Percentiles rank a stretch among this genome's conserved stretches.
Conservation (phyloP, 2,888 invertebrate genomes). For the Melanotus villosus region DNA sequence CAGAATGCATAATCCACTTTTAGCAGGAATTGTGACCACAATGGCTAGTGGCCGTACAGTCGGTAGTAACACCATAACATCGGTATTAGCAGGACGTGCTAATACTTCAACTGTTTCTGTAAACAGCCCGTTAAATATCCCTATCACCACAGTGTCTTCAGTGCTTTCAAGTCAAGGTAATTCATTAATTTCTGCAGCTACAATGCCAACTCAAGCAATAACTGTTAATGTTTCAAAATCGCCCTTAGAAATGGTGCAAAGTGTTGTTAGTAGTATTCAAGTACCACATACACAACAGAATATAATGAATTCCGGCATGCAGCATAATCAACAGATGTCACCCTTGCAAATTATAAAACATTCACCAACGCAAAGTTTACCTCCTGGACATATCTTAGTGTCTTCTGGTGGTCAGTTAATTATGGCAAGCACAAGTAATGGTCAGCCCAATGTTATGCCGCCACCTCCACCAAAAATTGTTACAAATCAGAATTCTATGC, state of each 20-base stretch:
- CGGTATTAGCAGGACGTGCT: conserved; percentile 82
- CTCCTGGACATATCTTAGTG: conserved; percentile 81
- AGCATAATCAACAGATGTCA: conserved; percentile 64
- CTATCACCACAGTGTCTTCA: conserved; percentile 66
- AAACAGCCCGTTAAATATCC: conserved; percentile 70
- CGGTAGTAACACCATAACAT: conserved; percentile 86
- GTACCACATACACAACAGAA: conserved; percentile 68
- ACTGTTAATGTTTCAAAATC: conserved; percentile 71
- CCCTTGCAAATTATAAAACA: conserved; percentile 68
- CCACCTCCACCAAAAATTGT: conserved; percentile 74
- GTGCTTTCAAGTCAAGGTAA: conserved; percentile 66
- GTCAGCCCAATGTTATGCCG: conserved; percentile 75
- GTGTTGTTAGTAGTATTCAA: conserved; percentile 80
- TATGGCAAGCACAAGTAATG: conserved; percentile 72
- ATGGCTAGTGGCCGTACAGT: conserved; percentile 84
- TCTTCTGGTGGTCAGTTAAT: conserved; percentile 83
- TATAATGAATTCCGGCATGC: conserved; percentile 53
- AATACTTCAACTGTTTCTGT: conserved; percentile 84
- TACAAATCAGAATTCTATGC: conserved; percentile 68
- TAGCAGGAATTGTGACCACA: conserved; percentile 70
- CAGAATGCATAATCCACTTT: conserved; percentile 7
- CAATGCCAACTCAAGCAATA: conserved; percentile 64
- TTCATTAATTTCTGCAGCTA: conserved; percentile 69
- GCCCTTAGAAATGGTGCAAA: conserved; percentile 84
- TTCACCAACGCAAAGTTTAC: conserved; percentile 68